Percentiles rank a stretch among this genome's conserved stretches.
Evolutionary conservation across 2,888 invertebrate genomes (phyloP).

Genomic region (Scaptomyza reducta): DNA sequence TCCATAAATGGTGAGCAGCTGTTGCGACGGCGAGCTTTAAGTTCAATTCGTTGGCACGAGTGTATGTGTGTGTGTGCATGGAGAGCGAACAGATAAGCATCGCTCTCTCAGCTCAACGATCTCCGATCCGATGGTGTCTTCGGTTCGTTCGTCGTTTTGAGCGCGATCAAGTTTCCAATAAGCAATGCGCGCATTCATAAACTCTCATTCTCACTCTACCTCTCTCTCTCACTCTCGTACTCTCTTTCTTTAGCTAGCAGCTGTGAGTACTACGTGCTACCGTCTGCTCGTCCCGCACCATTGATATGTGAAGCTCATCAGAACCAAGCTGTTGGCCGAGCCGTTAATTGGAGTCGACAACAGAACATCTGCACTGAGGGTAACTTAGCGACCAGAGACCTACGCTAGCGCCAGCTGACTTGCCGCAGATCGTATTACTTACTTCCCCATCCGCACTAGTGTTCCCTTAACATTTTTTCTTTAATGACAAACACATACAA

Average conservation of each 20-base stretch:
- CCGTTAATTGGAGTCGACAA: constrained; percentile 54
- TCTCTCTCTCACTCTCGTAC: constrained; percentile 13
- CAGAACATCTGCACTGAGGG: constrained; percentile 50
- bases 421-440: constrained; percentile 57
- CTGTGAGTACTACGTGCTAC: constrained; percentile 38
- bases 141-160: constrained; percentile 22
- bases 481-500: neutral
- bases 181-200: constrained; percentile 33
- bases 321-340: constrained; percentile 30
- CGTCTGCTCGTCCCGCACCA: constrained; percentile 26
- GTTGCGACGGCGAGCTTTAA: constrained; percentile 61
- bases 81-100: constrained; percentile 18
- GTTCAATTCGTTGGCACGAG: neutral
- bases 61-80: neutral
- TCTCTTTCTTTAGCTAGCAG: constrained; percentile 18
- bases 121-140: constrained; percentile 1
- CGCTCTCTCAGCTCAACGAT: constrained; percentile 37
- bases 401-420: constrained; percentile 70
- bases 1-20: constrained; percentile 74
- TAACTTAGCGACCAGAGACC: constrained; percentile 33
- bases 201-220: constrained; percentile 5
- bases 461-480: constrained; percentile 9
- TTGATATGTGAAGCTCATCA: constrained; percentile 37
- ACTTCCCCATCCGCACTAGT: constrained; percentile 10
- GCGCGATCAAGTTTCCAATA: constrained; percentile 49